A percentile compares a stretch with the other conserved stretches of the same genome.
These are phyloP conservation scores for Paelopatides confundens DNA, from an alignment of 53 echinoderm and acorn worm genomes.

Conservation along the genomic window DNA sequence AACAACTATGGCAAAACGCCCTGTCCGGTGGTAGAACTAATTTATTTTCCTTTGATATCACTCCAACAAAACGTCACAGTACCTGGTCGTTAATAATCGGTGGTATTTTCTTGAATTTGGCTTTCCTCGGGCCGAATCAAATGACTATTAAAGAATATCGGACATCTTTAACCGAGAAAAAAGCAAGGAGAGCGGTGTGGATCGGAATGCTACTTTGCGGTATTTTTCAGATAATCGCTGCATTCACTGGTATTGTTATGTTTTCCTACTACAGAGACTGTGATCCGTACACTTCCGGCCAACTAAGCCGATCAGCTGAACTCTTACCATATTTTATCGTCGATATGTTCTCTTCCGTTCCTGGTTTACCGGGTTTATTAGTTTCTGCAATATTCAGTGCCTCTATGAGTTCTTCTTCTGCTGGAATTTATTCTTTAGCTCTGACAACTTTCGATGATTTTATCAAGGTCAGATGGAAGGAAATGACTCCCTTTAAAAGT, in stretches of 20 bases:
- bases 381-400: slow-evolving; percentile 26
- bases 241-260: slow-evolving; percentile 20
- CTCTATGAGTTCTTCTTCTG: slow-evolving; percentile 45
- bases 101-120: slow-evolving; percentile 22
- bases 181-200: slow-evolving; percentile 29
- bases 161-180: not conserved
- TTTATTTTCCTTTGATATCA: not conserved
- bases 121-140: slow-evolving; percentile 43
- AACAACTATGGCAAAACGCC: not conserved
- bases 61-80: slow-evolving; percentile 12
- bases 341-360: slow-evolving; percentile 5
- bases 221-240: slow-evolving; percentile 15
- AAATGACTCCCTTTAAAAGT: slow-evolving; percentile 13
- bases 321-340: slow-evolving; percentile 38
- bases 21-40: not conserved
- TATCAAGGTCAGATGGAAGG: slow-evolving; percentile 29
- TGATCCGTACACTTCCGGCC: slow-evolving; percentile 22
- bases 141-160: slow-evolving; percentile 30
- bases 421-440: slow-evolving; percentile 21
- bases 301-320: slow-evolving; percentile 6
- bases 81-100: slow-evolving; percentile 24
- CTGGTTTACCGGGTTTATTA: slow-evolving; percentile 17
- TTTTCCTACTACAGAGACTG: slow-evolving; percentile 21
- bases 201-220: slow-evolving; percentile 30
- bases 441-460: slow-evolving; percentile 17